Evolutionary conservation across 1,140 invertebrate genomes (phyloP).

Genomic region (Epicauta chinensis): DNA sequence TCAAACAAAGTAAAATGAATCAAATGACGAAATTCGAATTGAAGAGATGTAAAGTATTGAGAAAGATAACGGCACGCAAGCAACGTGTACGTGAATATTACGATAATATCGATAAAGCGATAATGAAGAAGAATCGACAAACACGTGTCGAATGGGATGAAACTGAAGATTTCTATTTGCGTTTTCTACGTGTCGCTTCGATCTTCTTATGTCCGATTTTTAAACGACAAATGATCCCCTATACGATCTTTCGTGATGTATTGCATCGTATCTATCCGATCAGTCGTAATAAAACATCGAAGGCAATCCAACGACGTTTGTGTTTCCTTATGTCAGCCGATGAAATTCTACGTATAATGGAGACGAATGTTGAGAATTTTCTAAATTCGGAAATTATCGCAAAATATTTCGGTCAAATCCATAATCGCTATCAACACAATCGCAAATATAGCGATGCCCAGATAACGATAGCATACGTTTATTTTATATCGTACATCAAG

Average conservation of each 20-base stretch:
- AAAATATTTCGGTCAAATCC: conserved; percentile 18
- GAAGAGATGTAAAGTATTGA: conserved; percentile 6
- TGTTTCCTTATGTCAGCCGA: conserved; percentile 12
- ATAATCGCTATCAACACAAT: conserved; percentile 10
- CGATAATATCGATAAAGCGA: conserved; percentile 61
- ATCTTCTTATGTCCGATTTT: conserved; percentile 53
- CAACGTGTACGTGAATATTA: conserved; percentile 39
- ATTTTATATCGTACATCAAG: conserved; percentile 9
- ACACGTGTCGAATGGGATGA: conserved; percentile 57
- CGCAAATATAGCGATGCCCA: conserved; percentile 10
- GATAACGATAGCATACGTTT: conserved; percentile 6
- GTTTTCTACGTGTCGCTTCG: conserved; percentile 62
- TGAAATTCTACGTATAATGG: conserved; percentile 11
- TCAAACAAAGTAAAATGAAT: background rate
- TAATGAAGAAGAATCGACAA: conserved; percentile 56
- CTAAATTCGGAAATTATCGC: conserved; percentile 17
- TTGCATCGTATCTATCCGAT: conserved; percentile 50
- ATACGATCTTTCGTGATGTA: conserved; percentile 54
- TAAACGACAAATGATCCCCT: conserved; percentile 43
- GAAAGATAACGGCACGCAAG: conserved; percentile 1
- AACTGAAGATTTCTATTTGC: conserved; percentile 57
- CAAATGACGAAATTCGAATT: too few species aligned
- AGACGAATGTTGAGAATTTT: conserved; percentile 18
- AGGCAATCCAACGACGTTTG: conserved; percentile 19
- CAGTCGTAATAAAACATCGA: conserved; percentile 60